Evolutionary conservation across 2,888 invertebrate species (phyloP).

Genomic region (Tromatobia lineatoria): DNA sequence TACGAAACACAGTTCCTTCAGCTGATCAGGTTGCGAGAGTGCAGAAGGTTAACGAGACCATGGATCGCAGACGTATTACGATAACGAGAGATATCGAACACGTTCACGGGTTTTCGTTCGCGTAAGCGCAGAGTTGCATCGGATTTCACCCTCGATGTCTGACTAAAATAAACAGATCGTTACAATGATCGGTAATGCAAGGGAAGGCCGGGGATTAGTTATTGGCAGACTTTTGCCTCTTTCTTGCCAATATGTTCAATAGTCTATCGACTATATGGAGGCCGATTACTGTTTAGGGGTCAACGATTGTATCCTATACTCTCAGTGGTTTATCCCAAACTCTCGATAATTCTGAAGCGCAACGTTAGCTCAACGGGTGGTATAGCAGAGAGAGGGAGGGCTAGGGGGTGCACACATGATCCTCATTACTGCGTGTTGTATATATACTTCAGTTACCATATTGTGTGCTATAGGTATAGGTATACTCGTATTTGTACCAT

Average conservation of each 20-base stretch:
- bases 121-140: conserved; percentile 75
- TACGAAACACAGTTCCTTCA: background rate
- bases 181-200: conserved; percentile 29
- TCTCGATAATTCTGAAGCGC: conserved; percentile 40
- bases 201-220: too few species aligned
- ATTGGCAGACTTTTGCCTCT: conserved; percentile 9
- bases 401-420: conserved; percentile 80
- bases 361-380: conserved; percentile 47
- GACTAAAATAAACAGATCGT: conserved; percentile 4
- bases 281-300: conserved; percentile 5
- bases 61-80: conserved; percentile 76
- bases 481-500: conserved; percentile 50
- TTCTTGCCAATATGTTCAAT: background rate
- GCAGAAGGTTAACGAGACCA: conserved; percentile 81
- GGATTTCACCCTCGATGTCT: conserved; percentile 80
- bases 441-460: conserved; percentile 44
- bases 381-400: conserved; percentile 63
- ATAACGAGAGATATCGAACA: conserved; percentile 84
- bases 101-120: conserved; percentile 43
- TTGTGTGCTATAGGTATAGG: conserved; percentile 51
- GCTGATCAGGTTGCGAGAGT: conserved; percentile 64
- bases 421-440: conserved; percentile 80
- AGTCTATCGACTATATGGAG: background rate
- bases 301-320: conserved; percentile 28
- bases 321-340: conserved; percentile 22